Conservation (phyloP, 2,888 invertebrate genomes). For the Erebia epiphron region DNA sequence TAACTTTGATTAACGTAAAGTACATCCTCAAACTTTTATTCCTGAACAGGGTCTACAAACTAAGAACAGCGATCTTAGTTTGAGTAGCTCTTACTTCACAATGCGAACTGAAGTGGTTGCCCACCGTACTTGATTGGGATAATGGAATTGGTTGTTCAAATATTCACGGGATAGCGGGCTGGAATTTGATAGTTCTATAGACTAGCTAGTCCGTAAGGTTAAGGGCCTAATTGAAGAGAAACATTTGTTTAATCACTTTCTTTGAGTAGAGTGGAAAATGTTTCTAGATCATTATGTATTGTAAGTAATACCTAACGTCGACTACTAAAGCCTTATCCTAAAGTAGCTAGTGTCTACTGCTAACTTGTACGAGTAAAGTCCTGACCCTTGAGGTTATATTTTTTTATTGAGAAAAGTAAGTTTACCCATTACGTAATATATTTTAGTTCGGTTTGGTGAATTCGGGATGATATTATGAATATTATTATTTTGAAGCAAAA, state of each 20-base stretch:
- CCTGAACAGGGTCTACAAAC: conserved; percentile 9
- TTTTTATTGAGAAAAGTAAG: too few relatives aligned
- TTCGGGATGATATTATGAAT: too few relatives aligned
- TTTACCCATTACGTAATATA: too few relatives aligned
- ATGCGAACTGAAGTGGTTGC: conserved; percentile 19
- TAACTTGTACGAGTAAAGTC: too few relatives aligned
- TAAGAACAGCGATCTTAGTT: conserved; percentile 8
- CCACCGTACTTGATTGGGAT: conserved; percentile 23
- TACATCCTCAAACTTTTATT: conserved; percentile 32
- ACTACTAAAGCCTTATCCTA: too few relatives aligned
- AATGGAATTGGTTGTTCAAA: conserved; percentile 38
- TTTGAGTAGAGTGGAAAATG: conserved; percentile 9
- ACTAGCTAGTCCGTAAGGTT: conserved; percentile 11
- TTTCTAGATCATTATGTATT: conserved; percentile 10
- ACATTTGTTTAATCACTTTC: too few relatives aligned
- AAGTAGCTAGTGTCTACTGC: too few relatives aligned
- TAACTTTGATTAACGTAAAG: conserved; percentile 33
- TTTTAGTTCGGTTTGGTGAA: too few relatives aligned
- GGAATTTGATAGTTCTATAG: conserved; percentile 13
- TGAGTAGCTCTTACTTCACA: conserved; percentile 12
- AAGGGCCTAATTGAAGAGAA: conserved; percentile 7
- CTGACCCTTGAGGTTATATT: too few relatives aligned
- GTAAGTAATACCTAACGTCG: too few relatives aligned
- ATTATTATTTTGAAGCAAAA: too few relatives aligned
- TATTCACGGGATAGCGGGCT: conserved; percentile 24